Evolutionary conservation across 2,797 vertebrate genomes (phyloP).

Genomic region (Acestrorhynchus altus): DNA sequence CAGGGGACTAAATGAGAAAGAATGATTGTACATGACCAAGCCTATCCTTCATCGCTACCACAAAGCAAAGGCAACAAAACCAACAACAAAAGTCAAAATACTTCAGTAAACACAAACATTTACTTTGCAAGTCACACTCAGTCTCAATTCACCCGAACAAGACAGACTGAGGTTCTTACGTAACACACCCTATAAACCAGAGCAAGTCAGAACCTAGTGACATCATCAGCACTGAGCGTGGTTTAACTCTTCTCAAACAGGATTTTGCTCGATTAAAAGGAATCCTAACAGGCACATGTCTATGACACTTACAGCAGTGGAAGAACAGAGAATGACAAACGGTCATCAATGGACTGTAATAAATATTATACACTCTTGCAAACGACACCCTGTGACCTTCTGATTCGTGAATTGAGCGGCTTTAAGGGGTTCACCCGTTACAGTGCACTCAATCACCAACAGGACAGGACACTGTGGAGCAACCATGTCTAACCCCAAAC

Average conservation of each 20-base stretch:
- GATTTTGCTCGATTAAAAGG: background rate
- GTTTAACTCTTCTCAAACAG: background rate
- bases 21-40: conserved; percentile 23
- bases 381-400: too few species aligned
- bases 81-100: background rate
- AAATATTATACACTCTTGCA: too few species aligned
- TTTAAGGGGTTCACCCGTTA: too few species aligned
- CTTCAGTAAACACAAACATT: conserved; percentile 29
- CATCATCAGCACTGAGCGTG: background rate
- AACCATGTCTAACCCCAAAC: too few species aligned
- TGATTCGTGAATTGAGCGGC: too few species aligned
- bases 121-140: conserved; percentile 2
- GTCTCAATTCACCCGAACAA: conserved; percentile 38
- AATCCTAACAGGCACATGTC: background rate
- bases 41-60: background rate
- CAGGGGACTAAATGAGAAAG: conserved; percentile 37
- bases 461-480: too few species aligned
- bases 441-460: too few species aligned
- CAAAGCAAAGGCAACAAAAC: background rate
- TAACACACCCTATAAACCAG: background rate
- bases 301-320: background rate
- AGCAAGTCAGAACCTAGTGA: background rate
- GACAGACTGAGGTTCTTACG: conserved; percentile 46
- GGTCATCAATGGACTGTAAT: too few species aligned
- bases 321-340: background rate